Base-by-base conservation (phyloP, 2,113 vertebrate species). In the Lichenostomus cassidix region DNA sequence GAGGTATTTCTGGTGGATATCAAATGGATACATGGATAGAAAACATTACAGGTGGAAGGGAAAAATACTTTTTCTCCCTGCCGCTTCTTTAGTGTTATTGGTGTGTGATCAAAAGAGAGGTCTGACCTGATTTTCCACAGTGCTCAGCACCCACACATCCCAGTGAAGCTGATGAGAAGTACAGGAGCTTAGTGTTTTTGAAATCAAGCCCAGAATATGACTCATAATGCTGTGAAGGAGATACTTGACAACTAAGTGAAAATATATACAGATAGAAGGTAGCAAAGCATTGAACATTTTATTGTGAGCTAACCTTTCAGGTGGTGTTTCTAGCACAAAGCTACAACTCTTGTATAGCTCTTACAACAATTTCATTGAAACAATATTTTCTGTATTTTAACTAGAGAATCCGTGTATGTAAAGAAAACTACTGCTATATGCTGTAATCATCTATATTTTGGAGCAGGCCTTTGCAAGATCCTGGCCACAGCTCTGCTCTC, bases 341-440 rank as follows among this genome's bases (percentile, higher is more conserved):
- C 89, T 87, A 87, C 64, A 92, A 88, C 44, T 71, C 85, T 92
- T 87, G 67, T 84, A 90, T 13, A 92, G 87, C 27, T 69, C 53
- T 94, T 86, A 77, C 85, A 96, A 91, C 85, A 96, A 73, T 94
- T 94, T 94, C 65, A 95, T 47, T 96, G 46, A 96, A 90, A 95
- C 79, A 64, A 15, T 82, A 79, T 92, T 95, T 96, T 49, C 29
- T 63, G 13, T 80, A 42, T 85, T 96, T 95, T 69, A 70, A 27
- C 64, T 83, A 93, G 15, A 79, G 49, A 82, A 95, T 42, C 15
- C 27, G 9, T 80, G 37, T 89, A 92, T 35, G 13, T 68, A 85
- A 87, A 89, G 69, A 67, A 85, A 82, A 87, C 46, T 76, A 13
- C 27, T 53, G 18, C n/a, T 64, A 2, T 15, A 15, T 44, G 21